phyloP scores from a whole-genome alignment of 1,140 invertebrate genomes.

The Ephestia elutella region DNA sequence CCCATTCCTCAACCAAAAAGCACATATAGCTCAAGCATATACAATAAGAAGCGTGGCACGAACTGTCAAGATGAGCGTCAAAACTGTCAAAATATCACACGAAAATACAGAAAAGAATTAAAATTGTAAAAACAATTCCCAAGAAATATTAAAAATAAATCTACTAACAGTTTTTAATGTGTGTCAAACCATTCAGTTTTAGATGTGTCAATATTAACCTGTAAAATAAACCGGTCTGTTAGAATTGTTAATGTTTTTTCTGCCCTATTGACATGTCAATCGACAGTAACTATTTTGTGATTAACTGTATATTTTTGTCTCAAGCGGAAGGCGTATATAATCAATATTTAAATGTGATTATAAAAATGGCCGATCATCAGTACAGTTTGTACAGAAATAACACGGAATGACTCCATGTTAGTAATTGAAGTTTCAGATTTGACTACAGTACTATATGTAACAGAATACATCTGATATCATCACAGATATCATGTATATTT shows the following conservation, averaged over 20 bases:
- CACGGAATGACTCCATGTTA: too few species aligned
- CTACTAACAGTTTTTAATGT: neutral
- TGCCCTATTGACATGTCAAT: neutral
- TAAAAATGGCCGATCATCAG: too few species aligned
- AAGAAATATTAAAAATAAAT: neutral
- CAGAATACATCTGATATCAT: too few species aligned
- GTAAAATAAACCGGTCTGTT: neutral
- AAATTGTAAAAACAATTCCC: neutral
- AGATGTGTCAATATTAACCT: neutral
- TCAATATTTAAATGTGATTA: neutral
- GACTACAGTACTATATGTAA: too few species aligned
- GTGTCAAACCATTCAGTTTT: neutral
- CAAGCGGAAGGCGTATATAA: neutral
- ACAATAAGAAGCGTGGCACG: neutral
- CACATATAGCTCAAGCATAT: constrained; percentile 1
- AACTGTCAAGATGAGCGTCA: neutral
- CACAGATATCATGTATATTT: too few species aligned
- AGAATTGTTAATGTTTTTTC: neutral
- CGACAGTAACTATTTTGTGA: neutral
- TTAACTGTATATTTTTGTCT: neutral
- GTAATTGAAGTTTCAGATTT: too few species aligned
- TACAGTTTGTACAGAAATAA: too few species aligned
- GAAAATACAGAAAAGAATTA: neutral
- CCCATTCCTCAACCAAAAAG: neutral
- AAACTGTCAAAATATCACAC: neutral